Evolutionary conservation across 1,140 invertebrate genomes (phyloP).

Genomic region (Cotesia typhae): DNA sequence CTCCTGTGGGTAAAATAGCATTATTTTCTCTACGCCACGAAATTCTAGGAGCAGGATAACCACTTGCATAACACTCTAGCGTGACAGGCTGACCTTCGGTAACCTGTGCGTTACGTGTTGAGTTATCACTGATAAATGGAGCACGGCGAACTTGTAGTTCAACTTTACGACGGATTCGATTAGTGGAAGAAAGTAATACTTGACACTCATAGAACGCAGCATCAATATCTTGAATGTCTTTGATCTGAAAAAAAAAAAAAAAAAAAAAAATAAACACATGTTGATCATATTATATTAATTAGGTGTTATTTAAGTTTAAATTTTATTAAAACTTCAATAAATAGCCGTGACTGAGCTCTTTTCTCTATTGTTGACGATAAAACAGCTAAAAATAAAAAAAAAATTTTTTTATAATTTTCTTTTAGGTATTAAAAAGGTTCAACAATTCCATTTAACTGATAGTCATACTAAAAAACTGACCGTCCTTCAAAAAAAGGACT

Average conservation of each 20-base stretch:
- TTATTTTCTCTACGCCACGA: constrained; percentile 94
- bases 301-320: no score
- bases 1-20: constrained; percentile 88
- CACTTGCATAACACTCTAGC: constrained; percentile 88
- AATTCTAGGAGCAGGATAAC: constrained; percentile 82
- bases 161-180: constrained; percentile 83
- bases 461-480: no score
- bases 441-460: no score
- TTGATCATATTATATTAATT: neutral
- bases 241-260: constrained; percentile 72
- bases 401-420: no score
- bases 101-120: constrained; percentile 84
- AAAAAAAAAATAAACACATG: neutral
- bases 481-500: no score
- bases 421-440: no score
- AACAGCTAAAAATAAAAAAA: no score
- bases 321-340: no score
- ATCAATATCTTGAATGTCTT: constrained; percentile 94
- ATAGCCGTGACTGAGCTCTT: no score
- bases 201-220: constrained; percentile 89
- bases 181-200: constrained; percentile 80
- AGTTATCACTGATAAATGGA: constrained; percentile 92
- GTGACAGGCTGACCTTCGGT: constrained; percentile 81
- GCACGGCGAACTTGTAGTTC: constrained; percentile 84
- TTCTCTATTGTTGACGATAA: no score